Evolutionary conservation across 2,113 vertebrate genomes (phyloP), one percentile per base, ranked within the genome.

Genomic region (Spheniscus mendiculus): DNA sequence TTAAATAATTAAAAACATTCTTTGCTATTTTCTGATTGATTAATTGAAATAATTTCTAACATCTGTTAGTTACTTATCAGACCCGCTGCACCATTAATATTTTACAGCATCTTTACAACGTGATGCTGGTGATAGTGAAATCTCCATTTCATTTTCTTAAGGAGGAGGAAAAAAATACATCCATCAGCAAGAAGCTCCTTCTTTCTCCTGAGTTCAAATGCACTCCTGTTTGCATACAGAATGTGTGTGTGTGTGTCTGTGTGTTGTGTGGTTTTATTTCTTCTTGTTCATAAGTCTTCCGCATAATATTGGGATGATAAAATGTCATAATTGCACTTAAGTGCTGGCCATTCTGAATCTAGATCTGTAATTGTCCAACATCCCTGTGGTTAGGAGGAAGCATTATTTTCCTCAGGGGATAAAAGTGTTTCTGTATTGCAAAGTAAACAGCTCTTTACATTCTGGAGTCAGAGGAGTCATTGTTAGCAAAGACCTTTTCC

Each of bases 1-100:
- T 26, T 98, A 92, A 98, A 98, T 98, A 98, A 97, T 98, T 98
- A 83, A 97, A 96, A 90, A 14, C 40, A 62, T 90, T 93, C 22
- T 90, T 87, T 91, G 89, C 45, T 93, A 55, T 96, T 98, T 98
- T 96, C 70, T 83, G 47, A 87, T 95, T 83, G 47, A 87, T 95
- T 97, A 97, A 96, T 96, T 97, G 74, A 81, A 80, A 95, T 83
- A 78, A 94, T 96, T 94, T 76, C 50, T 38, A 44, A 84, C 83
- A 65, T 96, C n/a, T 73, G 69, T 81, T 90, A 96, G 93, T 72
- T 94, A 94, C 88, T 98, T 97, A 59, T 90, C n/a, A 72, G 82
- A 91, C 63, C 52, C 8, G 32, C 59, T 86, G 84, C 91, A 94
- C 29, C 77, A 95, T 98, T 97, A 98, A 97, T 98, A 98, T 98